Evolutionary conservation across 2,888 invertebrate genomes (phyloP).

Genomic region (Lithosia quadra): DNA sequence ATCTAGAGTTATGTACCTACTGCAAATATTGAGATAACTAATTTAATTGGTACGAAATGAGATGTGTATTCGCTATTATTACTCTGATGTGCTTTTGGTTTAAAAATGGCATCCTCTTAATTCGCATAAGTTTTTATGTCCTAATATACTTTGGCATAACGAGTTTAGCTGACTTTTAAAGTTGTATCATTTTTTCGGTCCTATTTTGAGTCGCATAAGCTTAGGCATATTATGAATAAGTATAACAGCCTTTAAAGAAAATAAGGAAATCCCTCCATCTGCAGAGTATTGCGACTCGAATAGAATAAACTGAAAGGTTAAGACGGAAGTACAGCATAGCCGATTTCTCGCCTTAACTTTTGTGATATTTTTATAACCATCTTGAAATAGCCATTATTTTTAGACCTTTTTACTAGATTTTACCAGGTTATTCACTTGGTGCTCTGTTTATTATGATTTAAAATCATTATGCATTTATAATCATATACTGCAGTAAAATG

Average conservation of each 20-base stretch:
- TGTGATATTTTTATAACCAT: too few species aligned
- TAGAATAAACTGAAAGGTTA: background rate
- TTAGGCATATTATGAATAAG: too few species aligned
- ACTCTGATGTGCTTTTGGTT: conserved; percentile 36
- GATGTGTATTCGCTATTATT: background rate
- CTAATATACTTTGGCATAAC: background rate
- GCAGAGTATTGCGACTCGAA: background rate
- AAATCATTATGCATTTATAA: background rate
- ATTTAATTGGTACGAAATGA: background rate
- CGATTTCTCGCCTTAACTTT: too few species aligned
- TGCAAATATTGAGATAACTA: background rate
- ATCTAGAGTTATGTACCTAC: background rate
- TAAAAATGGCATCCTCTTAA: background rate
- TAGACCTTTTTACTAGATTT: background rate
- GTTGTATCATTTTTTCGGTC: background rate
- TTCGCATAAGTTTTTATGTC: conserved; percentile 1
- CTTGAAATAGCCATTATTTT: too few species aligned
- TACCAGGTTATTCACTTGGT: background rate
- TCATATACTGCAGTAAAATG: background rate
- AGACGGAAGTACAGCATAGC: too few species aligned
- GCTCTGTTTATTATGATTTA: background rate
- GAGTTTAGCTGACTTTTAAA: background rate
- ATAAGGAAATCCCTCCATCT: background rate
- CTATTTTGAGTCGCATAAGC: too few species aligned
- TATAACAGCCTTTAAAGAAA: background rate